phyloP scores from a whole-genome alignment of 2,113 vertebrate species.

The Cyanoliseus patagonus region DNA sequence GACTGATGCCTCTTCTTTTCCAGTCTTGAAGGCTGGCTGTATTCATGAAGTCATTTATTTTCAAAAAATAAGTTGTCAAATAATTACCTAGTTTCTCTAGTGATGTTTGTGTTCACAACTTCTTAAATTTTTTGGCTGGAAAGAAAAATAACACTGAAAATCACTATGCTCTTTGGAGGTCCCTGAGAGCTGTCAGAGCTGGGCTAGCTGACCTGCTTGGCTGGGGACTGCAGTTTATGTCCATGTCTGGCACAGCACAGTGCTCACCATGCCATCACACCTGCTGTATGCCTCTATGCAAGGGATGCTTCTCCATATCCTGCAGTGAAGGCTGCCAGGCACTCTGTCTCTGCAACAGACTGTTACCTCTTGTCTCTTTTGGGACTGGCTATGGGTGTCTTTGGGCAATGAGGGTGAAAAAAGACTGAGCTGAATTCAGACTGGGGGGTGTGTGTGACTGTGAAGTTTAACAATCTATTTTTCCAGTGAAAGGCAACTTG shows the following conservation, averaged over 20 bases:
- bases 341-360: background rate
- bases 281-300: background rate
- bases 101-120: background rate
- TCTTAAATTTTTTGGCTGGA: background rate
- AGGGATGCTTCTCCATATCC: background rate
- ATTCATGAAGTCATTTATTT: background rate
- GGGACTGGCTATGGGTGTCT: background rate
- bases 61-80: background rate
- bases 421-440: background rate
- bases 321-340: background rate
- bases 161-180: background rate
- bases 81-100: background rate
- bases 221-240: background rate
- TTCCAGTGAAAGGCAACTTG: background rate
- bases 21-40: background rate
- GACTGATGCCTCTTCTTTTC: background rate
- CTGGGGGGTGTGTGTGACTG: rapidly evolving
- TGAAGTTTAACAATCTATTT: background rate
- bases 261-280: rapidly evolving
- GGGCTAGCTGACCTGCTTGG: background rate
- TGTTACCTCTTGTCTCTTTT: background rate
- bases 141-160: background rate
- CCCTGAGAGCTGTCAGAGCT: background rate
- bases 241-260: background rate
- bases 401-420: background rate